Evolutionary conservation across 2,888 invertebrate genomes (phyloP), one percentile per base, ranked within the genome.

Genomic region (Micoletzkya japonica): DNA sequence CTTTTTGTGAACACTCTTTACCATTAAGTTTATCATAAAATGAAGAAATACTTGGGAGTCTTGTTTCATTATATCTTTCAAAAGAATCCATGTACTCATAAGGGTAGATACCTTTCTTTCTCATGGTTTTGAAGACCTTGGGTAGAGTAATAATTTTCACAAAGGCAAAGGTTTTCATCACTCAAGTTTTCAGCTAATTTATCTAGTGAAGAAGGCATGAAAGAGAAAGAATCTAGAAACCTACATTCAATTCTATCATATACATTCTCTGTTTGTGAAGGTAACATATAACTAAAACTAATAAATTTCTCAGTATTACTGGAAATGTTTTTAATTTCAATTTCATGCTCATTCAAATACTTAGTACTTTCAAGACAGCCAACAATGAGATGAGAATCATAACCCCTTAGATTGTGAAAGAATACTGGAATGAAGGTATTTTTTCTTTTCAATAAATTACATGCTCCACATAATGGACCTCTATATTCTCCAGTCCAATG

Each of bases 21-120:
- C 59, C 34, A 73, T 59, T 76, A 14, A 80, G 49, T 3, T 7
- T 30, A 28, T 70, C 72, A 57, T 72, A 74, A 70, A 78, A 75
- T 28, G 52, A 32, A 28, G 3, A 24, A 60, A 70, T 72, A 10
- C 39, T 1, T 58, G 74, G 76, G 67, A 82, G 72, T 52, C 67
- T 20, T 34, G 72, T 76, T 72, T 83, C 80, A 1, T 72, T 34
- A 64, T 79, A 82, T 54, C 69, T 74, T 37, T 75, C 72, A 32
- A 54, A 67, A 20, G 73, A 73, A 63, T 79, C 75, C 74, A 83
- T 77, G 70, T 78, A 81, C 32, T 83, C 79, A 75, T 83, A 85
- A 0, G 79, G 81, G 73, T 77, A 81, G 1, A 81, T 72, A 20
- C 77, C 76, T 76, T 82, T 84, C 56, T 58, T 54, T 28, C 39